Conservation (phyloP, 2,113 vertebrate species). For the Tetrax tetrax region DNA sequence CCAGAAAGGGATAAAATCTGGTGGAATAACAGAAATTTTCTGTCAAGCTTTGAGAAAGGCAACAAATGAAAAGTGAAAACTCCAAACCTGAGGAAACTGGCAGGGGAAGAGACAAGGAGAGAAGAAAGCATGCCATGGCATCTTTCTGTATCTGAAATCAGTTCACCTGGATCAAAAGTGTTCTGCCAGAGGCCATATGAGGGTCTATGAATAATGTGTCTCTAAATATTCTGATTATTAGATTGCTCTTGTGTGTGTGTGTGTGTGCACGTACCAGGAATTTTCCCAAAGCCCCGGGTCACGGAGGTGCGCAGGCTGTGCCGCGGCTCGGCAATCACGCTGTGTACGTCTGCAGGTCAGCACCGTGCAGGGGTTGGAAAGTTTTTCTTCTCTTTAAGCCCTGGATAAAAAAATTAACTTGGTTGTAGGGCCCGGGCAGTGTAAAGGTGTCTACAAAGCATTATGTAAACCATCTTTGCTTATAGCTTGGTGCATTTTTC, state of each 20-base stretch:
- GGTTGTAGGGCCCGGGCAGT: not conserved
- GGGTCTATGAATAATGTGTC: not conserved
- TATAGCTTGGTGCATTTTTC: not conserved
- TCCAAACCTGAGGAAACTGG: not conserved
- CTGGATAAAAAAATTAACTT: not conserved
- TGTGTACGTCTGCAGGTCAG: not conserved
- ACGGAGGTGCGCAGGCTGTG: not conserved
- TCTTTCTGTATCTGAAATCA: not conserved
- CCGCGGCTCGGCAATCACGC: not conserved
- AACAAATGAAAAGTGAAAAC: not conserved
- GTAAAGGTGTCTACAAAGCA: not conserved
- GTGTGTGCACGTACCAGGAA: not conserved
- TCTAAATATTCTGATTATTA: conserved; percentile 1
- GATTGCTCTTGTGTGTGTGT: not conserved
- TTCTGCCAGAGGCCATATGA: not conserved
- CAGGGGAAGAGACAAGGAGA: not conserved
- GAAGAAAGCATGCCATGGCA: not conserved
- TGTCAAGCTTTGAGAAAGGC: not conserved
- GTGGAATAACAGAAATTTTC: conserved; percentile 7
- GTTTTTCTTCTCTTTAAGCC: not conserved
- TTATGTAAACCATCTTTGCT: not conserved
- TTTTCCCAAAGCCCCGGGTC: not conserved
- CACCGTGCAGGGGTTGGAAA: not conserved
- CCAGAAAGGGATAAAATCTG: conserved; percentile 15
- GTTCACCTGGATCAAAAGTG: not conserved